A percentile compares a stretch with the other conserved stretches of the same genome.
Evolutionary conservation across 2,797 vertebrate genomes (phyloP).

Genomic region (Hoplostethus mediterraneus): DNA sequence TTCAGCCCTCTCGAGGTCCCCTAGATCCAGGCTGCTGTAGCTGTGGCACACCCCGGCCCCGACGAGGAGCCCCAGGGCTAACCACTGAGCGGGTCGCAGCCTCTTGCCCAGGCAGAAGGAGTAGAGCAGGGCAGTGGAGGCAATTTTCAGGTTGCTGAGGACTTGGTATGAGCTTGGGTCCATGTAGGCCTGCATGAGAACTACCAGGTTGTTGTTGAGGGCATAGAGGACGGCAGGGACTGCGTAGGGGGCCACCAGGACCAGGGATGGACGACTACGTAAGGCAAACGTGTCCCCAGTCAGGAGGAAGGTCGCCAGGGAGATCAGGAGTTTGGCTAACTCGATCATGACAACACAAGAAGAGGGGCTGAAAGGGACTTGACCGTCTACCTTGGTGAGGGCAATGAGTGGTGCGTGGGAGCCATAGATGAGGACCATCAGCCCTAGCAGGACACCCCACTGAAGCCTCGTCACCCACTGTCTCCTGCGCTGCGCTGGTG

Average conservation of each 20-base stretch:
- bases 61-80: conserved; percentile 88
- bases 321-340: conserved; percentile 88
- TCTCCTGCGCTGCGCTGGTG: conserved; percentile 48
- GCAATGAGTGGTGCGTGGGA: conserved; percentile 93
- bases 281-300: conserved; percentile 52
- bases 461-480: conserved; percentile 61
- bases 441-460: conserved; percentile 87
- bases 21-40: conserved; percentile 84
- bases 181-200: conserved; percentile 95
- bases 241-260: conserved; percentile 85
- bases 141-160: conserved; percentile 94
- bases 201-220: conserved; percentile 95
- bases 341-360: conserved; percentile 93
- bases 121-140: conserved; percentile 91
- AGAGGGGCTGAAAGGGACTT: conserved; percentile 89
- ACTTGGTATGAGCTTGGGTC: conserved; percentile 97
- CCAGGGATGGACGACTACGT: conserved; percentile 44
- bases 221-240: conserved; percentile 92
- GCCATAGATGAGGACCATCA: conserved; percentile 91
- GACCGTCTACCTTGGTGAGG: conserved; percentile 87
- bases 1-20: conserved; percentile 2
- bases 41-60: conserved; percentile 88
- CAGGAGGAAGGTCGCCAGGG: conserved; percentile 79
- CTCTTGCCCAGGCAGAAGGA: conserved; percentile 87
- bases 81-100: conserved; percentile 84